Evolutionary conservation across 2,113 vertebrate species (phyloP).

Genomic region (Chloropsis cyanopogon): DNA sequence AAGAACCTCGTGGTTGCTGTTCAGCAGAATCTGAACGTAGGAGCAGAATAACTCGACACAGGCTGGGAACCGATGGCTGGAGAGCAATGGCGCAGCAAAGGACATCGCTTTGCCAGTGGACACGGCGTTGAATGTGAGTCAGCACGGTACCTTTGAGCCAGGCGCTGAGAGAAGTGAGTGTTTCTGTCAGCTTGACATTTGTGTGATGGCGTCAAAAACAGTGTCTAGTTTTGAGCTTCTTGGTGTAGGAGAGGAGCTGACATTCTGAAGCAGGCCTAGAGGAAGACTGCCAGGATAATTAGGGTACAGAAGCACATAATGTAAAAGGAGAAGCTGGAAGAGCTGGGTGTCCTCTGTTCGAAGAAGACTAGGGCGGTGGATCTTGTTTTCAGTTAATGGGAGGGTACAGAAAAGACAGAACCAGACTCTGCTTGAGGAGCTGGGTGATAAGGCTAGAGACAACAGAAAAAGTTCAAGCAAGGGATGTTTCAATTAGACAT

Average conservation of each 20-base stretch:
- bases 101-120: neutral
- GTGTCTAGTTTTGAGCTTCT: neutral
- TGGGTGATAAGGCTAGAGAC: neutral
- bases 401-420: neutral
- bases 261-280: neutral
- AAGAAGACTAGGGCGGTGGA: neutral
- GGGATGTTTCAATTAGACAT: neutral
- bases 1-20: neutral
- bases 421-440: neutral
- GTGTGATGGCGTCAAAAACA: neutral
- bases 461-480: neutral
- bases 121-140: neutral
- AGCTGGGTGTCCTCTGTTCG: neutral
- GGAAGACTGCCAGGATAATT: neutral
- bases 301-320: neutral
- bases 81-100: neutral
- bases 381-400: neutral
- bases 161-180: neutral
- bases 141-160: neutral
- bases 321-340: neutral
- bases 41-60: neutral
- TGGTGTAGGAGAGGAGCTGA: neutral
- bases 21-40: neutral
- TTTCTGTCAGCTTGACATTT: neutral
- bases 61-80: rapidly evolving